Evolutionary conservation across 2,797 vertebrate species (phyloP).

Genomic region (Thamnophis elegans): DNA sequence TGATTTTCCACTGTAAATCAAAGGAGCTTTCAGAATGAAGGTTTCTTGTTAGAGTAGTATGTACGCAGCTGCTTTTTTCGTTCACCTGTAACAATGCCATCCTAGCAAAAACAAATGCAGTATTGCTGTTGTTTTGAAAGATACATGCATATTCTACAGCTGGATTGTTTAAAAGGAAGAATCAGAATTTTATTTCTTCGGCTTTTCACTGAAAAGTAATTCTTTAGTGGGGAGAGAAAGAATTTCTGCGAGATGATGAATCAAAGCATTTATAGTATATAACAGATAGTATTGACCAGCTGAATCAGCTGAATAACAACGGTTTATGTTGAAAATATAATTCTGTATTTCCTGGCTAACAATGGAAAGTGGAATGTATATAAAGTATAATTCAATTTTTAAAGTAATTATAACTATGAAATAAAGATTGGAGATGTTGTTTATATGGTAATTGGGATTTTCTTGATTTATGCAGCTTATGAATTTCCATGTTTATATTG

Average conservation of each 20-base stretch:
- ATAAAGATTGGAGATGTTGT: slow-evolving; percentile 64
- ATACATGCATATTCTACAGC: not conserved
- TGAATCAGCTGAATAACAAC: slow-evolving; percentile 27
- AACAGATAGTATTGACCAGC: slow-evolving; percentile 27
- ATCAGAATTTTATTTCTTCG: not conserved
- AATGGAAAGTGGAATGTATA: slow-evolving; percentile 35
- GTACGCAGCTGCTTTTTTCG: not conserved
- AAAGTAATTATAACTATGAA: slow-evolving; percentile 65
- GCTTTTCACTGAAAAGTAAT: slow-evolving; percentile 7
- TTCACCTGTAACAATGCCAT: not conserved
- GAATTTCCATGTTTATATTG: slow-evolving; percentile 56
- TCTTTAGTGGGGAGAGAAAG: not conserved
- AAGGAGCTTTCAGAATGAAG: slow-evolving; percentile 37
- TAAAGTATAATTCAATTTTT: slow-evolving; percentile 47
- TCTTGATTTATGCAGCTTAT: slow-evolving; percentile 64
- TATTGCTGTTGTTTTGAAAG: not conserved
- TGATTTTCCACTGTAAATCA: slow-evolving; percentile 28
- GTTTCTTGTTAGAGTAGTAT: not conserved
- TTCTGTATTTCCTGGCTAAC: slow-evolving; percentile 26
- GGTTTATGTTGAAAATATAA: slow-evolving; percentile 32
- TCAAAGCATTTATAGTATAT: slow-evolving; percentile 23
- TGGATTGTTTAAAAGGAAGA: not conserved
- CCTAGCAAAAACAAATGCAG: not conserved
- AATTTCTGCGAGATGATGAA: not conserved
- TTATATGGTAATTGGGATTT: slow-evolving; percentile 65